Percentiles rank a stretch among this genome's conserved stretches.
phyloP scores from a whole-genome alignment of 2,797 vertebrate species.

The Strix occidentalis region DNA sequence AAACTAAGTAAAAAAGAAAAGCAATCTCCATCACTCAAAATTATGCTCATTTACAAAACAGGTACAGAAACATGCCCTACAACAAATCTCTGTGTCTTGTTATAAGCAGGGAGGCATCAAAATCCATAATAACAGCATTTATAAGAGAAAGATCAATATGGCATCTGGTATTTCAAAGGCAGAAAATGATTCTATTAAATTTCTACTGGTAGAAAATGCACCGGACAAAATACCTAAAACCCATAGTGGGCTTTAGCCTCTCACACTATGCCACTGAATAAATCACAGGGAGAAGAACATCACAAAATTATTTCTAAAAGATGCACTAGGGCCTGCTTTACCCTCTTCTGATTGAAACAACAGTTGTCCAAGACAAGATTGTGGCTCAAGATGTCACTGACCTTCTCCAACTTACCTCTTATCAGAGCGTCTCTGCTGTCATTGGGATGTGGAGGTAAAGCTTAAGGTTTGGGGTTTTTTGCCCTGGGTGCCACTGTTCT shows the following conservation, averaged over 20 bases:
- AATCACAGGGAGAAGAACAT: background rate
- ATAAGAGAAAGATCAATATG: conserved; percentile 52
- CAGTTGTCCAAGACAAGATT: background rate
- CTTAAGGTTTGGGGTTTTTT: accelerated
- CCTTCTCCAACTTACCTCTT: background rate
- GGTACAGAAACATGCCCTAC: background rate
- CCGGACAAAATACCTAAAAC: conserved; percentile 29
- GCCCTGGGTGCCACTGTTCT: background rate
- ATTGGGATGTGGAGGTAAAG: background rate
- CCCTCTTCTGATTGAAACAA: background rate
- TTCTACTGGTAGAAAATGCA: conserved; percentile 20
- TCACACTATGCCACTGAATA: background rate
- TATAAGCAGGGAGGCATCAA: conserved; percentile 42
- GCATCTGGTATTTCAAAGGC: conserved; percentile 32
- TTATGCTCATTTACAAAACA: conserved; percentile 39
- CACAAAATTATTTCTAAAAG: background rate
- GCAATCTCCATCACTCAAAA: background rate
- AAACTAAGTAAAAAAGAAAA: background rate
- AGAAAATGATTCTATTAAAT: conserved; percentile 45
- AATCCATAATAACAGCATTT: conserved; percentile 50
- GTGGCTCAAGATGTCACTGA: background rate
- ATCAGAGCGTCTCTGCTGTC: background rate
- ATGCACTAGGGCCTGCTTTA: background rate
- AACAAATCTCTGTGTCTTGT: conserved; percentile 12
- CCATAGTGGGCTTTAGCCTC: background rate